A percentile compares a stretch with the other conserved stretches of the same genome.
Conservation (phyloP, 1,140 invertebrate genomes). For the Saccostrea echinata region DNA sequence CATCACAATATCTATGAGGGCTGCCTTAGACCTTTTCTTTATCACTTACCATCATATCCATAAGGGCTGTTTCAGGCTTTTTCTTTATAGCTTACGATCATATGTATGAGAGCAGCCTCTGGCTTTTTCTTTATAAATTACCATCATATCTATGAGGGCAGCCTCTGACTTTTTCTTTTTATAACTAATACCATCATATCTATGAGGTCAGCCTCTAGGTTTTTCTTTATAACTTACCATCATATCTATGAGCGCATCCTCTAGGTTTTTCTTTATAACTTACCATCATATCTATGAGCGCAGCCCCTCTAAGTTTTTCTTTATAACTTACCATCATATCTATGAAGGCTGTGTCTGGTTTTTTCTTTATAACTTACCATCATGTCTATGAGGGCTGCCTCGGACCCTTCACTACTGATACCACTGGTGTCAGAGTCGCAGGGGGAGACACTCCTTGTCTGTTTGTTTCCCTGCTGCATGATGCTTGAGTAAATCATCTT, state of each 20-base stretch:
- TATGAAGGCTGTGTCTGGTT: constrained; percentile 82
- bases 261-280: too few species aligned
- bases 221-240: too few species aligned
- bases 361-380: constrained; percentile 81
- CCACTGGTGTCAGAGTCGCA: constrained; percentile 84
- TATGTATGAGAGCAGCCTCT: constrained; percentile 84
- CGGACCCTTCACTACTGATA: constrained; percentile 81
- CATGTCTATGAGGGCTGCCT: constrained; percentile 84
- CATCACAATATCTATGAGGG: constrained; percentile 85
- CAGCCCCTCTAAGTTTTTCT: background rate
- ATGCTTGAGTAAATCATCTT: constrained; percentile 73
- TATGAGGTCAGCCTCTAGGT: too few species aligned
- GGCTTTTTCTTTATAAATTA: constrained; percentile 75
- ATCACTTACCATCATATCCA: constrained; percentile 78
- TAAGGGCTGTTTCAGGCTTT: background rate
- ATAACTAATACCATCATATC: too few species aligned
- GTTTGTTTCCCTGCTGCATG: constrained; percentile 56
- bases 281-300: background rate
- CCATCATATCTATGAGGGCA: constrained; percentile 84
- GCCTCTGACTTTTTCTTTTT: constrained; percentile 80
- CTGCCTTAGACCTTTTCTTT: constrained; percentile 79
- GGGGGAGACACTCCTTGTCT: constrained; percentile 60
- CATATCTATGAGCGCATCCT: too few species aligned
- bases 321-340: constrained; percentile 82
- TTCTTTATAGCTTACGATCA: constrained; percentile 78